Conservation (phyloP, 2,797 vertebrate species). For the Tinamus major region DNA sequence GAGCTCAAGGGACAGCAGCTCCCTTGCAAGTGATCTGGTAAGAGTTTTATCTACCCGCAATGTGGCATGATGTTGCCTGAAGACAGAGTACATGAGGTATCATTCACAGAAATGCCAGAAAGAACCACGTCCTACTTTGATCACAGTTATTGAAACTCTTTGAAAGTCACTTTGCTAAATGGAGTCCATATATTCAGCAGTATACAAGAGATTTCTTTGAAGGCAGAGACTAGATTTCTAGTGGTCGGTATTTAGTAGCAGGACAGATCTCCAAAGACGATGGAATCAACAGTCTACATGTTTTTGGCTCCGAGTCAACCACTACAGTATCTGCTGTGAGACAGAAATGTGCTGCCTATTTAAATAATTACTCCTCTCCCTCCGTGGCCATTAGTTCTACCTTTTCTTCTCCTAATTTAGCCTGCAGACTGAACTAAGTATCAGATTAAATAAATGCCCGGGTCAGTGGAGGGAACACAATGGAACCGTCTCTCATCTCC, state of each 20-base stretch:
- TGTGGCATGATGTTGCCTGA: constrained; percentile 11
- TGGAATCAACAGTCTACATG: background rate
- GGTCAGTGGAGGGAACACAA: too few relatives aligned
- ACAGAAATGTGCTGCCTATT: background rate
- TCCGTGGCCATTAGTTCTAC: too few relatives aligned
- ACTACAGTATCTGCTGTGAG: background rate
- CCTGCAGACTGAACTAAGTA: too few relatives aligned
- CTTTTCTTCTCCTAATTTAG: too few relatives aligned
- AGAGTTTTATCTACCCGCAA: background rate
- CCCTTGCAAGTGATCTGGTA: constrained; percentile 46
- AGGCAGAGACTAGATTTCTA: background rate
- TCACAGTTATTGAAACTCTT: background rate
- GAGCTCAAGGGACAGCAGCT: constrained; percentile 61
- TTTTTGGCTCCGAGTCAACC: background rate
- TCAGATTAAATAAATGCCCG: too few relatives aligned
- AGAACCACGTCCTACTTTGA: background rate
- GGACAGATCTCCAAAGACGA: background rate
- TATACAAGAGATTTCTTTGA: background rate
- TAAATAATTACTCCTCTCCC: too few relatives aligned
- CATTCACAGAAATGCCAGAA: constrained; percentile 2
- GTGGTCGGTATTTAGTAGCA: background rate
- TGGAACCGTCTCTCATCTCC: too few relatives aligned
- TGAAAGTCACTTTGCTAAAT: background rate
- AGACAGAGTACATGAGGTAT: background rate
- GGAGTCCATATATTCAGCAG: background rate